Conservation (phyloP, 1,140 invertebrate species). For the Camponotus vicinus region DNA sequence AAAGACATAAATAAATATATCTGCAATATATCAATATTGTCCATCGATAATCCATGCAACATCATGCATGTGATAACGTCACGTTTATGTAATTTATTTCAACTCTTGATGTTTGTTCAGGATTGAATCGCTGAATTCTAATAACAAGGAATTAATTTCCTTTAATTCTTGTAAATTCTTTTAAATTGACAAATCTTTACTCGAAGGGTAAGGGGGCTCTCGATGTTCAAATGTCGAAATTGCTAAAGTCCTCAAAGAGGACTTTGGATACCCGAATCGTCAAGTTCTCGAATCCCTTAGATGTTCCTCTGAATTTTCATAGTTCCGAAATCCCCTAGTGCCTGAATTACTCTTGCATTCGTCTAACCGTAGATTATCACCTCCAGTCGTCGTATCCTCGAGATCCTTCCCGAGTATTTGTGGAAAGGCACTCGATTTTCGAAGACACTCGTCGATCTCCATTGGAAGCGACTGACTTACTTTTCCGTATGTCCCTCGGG, state of each 20-base stretch:
- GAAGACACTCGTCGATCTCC: conserved; percentile 66
- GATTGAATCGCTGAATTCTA: not conserved
- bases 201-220: too few species aligned
- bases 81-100: too few species aligned
- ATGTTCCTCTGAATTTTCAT: not conserved
- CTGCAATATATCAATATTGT: too few species aligned
- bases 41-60: too few species aligned
- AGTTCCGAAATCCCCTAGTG: not conserved
- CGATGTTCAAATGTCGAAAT: not conserved
- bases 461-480: conserved; percentile 49
- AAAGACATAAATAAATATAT: too few species aligned
- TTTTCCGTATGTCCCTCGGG: conserved; percentile 13
- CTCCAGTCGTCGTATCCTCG: conserved; percentile 5
- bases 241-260: not conserved
- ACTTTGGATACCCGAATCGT: not conserved
- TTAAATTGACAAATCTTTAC: not conserved
- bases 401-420: conserved; percentile 15
- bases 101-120: too few species aligned
- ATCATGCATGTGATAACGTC: too few species aligned
- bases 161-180: conserved; percentile 7
- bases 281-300: not conserved
- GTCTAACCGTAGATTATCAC: conserved; percentile 37
- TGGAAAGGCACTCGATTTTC: conserved; percentile 54
- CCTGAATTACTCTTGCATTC: conserved; percentile 10
- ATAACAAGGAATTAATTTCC: too few species aligned